phyloP scores from a whole-genome alignment of 2,888 invertebrate genomes.

The Pegoplata infirma region DNA sequence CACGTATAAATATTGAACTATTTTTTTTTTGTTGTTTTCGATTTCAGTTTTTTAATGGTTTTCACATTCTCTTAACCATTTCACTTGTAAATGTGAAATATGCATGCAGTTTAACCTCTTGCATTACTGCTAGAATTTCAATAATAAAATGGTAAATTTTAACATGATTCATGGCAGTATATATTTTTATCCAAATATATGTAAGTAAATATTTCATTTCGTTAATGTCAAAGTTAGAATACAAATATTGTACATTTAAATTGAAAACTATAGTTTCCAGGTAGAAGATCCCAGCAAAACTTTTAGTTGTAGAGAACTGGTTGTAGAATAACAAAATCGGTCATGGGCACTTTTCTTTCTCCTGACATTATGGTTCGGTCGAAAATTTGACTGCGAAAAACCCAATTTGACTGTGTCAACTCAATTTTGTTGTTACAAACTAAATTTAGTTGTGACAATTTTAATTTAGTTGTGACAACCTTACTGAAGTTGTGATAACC shows the following conservation, averaged over 20 bases:
- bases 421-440: no score
- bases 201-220: neutral
- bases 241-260: neutral
- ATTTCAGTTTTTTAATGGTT: neutral
- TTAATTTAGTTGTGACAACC: no score
- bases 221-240: neutral
- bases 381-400: no score
- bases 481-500: no score
- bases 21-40: no score
- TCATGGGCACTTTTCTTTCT: no score
- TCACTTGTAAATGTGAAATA: slow-evolving; percentile 5
- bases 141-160: neutral
- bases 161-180: slow-evolving; percentile 1
- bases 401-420: no score
- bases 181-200: slow-evolving; percentile 11
- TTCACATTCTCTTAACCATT: slow-evolving; percentile 15
- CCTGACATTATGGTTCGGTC: no score
- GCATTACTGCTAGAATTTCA: neutral
- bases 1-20: slow-evolving; percentile 4
- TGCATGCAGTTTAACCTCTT: neutral
- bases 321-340: no score
- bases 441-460: no score
- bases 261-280: neutral
- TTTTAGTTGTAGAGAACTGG: no score
- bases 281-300: no score